Base-by-base conservation (phyloP, 2,888 invertebrate genomes). In the Brachypalpus laphriformis region DNA sequence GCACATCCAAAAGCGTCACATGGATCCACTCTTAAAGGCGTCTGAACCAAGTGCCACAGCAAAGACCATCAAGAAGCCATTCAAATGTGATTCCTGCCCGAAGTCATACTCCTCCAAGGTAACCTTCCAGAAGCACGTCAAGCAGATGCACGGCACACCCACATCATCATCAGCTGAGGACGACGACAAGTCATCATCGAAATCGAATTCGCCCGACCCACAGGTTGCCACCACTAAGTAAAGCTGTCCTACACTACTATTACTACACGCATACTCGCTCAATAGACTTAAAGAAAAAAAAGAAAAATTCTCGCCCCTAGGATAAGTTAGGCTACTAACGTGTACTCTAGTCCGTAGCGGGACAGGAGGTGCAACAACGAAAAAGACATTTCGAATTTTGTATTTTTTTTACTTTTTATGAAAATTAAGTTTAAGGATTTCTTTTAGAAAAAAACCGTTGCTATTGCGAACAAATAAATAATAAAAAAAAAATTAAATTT, bases 1-100 rank as follows among this genome's bases (percentile, higher is more conserved):
- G 0, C 91, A 91, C 42, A 89, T 91, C 31, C 87, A 89, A 76
- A 89, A 90, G 4, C 90, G 90, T n/a, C 91, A 91, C 76, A 65
- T 89, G 85, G 65, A 61, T n/a, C n/a, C n/a, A n/a, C n/a, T n/a
- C n/a, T n/a, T n/a, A n/a, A n/a, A n/a, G n/a, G n/a, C n/a, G n/a
- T n/a, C n/a, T n/a, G n/a, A n/a, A n/a, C n/a, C n/a, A 28, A 11
- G 0, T 11, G 34, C 0, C 9, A 25, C 31, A 14, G 42, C 14
- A 22, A 66, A 66, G 45, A 56, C 1, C 3, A 82, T 6, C 20
- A 63, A 74, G 9, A 65, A 65, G 18, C 51, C 63, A 7, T 76
- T 85, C 54, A 59, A 54, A 14, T 85, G 85, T 71, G 45, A 28
- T 16, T 11, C 28, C 40, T 85, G 85, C 14, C 51, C 65, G 0